Percentiles rank a stretch among this genome's conserved stretches.
These are phyloP conservation scores for Epicauta chinensis DNA, from an alignment of 1,140 invertebrate species.

Conservation along the genomic window DNA sequence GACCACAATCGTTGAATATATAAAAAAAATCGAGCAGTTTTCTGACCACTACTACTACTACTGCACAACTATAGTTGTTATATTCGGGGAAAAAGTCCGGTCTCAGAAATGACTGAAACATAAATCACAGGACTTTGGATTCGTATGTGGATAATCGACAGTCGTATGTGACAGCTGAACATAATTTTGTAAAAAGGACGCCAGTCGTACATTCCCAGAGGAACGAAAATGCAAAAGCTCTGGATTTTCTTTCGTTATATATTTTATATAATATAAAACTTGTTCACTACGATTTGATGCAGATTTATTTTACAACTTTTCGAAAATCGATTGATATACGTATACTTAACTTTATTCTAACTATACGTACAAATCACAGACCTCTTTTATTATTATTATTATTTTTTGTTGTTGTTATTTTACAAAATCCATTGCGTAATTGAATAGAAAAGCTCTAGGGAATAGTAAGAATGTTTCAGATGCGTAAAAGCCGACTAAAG, in stretches of 20 bases:
- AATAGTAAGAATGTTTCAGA: no score
- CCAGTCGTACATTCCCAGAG: constrained; percentile 1
- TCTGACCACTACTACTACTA: constrained; percentile 9
- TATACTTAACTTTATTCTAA: neutral
- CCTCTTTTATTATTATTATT: no score
- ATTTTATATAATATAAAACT: constrained; percentile 7
- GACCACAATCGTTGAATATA: constrained; percentile 23
- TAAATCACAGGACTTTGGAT: constrained; percentile 25
- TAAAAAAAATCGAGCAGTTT: constrained; percentile 21
- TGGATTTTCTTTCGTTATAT: neutral
- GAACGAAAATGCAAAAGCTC: constrained; percentile 13
- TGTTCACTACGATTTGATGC: constrained; percentile 3
- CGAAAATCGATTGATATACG: neutral
- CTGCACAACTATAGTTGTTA: constrained; percentile 5
- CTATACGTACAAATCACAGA: no score
- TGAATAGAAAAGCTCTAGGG: no score
- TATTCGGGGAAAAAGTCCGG: constrained; percentile 21
- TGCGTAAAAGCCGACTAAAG: neutral
- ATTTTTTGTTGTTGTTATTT: no score
- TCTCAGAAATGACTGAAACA: constrained; percentile 26
- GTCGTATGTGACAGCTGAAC: constrained; percentile 30
- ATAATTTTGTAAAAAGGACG: constrained; percentile 22
- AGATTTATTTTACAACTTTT: constrained; percentile 18
- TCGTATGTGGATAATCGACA: constrained; percentile 23
- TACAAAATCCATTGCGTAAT: no score